Evolutionary conservation across 2,113 vertebrate species (phyloP), one percentile per base, ranked within the genome.

Genomic region (Saimiri boliviensis): DNA sequence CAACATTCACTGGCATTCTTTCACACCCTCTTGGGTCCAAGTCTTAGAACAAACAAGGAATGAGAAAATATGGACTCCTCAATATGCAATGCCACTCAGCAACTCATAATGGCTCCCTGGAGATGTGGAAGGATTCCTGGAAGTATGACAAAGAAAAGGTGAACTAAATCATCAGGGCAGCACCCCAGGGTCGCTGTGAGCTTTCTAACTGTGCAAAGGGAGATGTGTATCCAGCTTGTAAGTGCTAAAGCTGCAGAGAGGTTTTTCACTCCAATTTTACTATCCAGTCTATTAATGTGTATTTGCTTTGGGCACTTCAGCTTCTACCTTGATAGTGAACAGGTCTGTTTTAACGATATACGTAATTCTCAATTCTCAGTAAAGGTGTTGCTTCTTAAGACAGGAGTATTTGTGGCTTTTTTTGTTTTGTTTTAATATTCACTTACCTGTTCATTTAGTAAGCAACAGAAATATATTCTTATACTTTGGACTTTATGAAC

Each of bases 301-400:
- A 63, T 92, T 95, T 97, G 87, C 32, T 84, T 90, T 87, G 85
- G 70, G 49, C 82, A 60, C 42, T 91, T 86, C 74, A 37, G 21
- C 89, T 94, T 83, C 77, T 32, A 63, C 63, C 40, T 47, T 27
- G 37, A 89, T 56, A 95, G 91, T 4, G 25, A 95, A 27, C 40
- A 82, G 13, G 60, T 94, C 68, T 40, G 54, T 82, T 84, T 95
- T 79, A 85, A 91, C 40, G 79, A 35, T n/a, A 35, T 30, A n/a
- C 52, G n/a, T 82, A 70, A 89, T 89, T 83, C 87, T 88, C 91
- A 56, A 83, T 95, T 94, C 77, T 86, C 49, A 89, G 82, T 8
- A 95, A 80, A 86, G 25, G 70, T 93, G 66, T 94, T 84, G 37
- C 23, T 96, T 93, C 83, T 96, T 89, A 92, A 89, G 82, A 74